Base-by-base conservation (phyloP, 2,113 vertebrate species). In the Panurus biarmicus region DNA sequence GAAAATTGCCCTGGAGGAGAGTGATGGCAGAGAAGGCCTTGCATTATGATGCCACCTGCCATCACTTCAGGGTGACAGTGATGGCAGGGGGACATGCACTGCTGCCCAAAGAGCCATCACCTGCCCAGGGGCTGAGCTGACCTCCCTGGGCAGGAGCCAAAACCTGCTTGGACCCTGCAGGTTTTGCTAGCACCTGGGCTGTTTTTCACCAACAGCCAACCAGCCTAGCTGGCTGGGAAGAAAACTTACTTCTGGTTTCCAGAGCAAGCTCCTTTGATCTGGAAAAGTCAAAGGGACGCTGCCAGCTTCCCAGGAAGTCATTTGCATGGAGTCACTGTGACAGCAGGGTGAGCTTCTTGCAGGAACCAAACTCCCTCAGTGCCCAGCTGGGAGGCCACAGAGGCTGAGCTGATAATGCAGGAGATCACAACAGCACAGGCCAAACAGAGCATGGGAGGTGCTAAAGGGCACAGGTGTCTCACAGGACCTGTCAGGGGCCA, bases 61-160 rank as follows among this genome's bases (percentile, higher is more conserved):
- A n/a, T 69, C 62, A 12, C 73, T 48, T 84, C 47, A 58, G 58
- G 38, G 45, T 48, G 53, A 58, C 48, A 66, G 67, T 8, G 26
- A 3, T 40, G 67, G 29, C 42, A 35, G 13, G 40, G 67, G 56
- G 40, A 66, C 56, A 26, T 6, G 24, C 5, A 12, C 57, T 70
- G 5, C 50, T 70, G 47, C 51, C 61, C 72, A 28, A 19, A 23
- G 8, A 64, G 47, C 33, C 11, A 1, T 15, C 71, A 71, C 38
- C 33, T 74, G 66, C 45, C 53, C 47, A 14, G 1, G 2, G 45
- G 17, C 66, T 36, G 40, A 50, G 14, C 29, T 2, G 0, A 1
- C 1, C 1, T 14, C 21, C 16, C 69, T 42, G 29, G 23, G 42
- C 0, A 1, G 51, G 82, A 79, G 45, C 21, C 23, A 57, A 36